These are phyloP conservation scores for Sinelater perroti DNA, from an alignment of 2,888 invertebrate species.

Conservation along the genomic window DNA sequence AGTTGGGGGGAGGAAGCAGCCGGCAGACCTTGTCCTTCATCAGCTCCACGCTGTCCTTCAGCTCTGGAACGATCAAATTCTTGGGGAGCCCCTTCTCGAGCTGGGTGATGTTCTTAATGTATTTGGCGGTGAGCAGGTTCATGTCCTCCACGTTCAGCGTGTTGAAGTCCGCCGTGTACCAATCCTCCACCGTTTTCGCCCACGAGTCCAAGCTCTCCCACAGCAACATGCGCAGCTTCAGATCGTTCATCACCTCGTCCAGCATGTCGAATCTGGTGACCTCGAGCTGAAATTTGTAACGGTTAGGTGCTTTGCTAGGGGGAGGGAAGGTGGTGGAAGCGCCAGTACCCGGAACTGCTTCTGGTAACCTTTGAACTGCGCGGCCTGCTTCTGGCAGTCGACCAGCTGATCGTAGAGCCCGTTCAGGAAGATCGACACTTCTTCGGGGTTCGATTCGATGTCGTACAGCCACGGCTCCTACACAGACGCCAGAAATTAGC, in stretches of 20 bases:
- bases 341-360: conserved; percentile 82
- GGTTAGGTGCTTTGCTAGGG: too few relatives aligned
- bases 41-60: conserved; percentile 79
- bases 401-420: conserved; percentile 71
- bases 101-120: conserved; percentile 76
- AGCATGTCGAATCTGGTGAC: conserved; percentile 83
- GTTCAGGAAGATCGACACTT: conserved; percentile 71
- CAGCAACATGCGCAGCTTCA: conserved; percentile 79
- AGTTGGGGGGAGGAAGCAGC: conserved; percentile 3
- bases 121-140: conserved; percentile 70
- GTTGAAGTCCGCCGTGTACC: conserved; percentile 72
- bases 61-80: conserved; percentile 79
- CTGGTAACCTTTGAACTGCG: conserved; percentile 81
- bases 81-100: conserved; percentile 85
- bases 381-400: conserved; percentile 73
- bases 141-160: conserved; percentile 79
- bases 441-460: conserved; percentile 73
- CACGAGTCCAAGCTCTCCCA: conserved; percentile 83
- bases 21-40: conserved; percentile 77
- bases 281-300: conserved; percentile 79
- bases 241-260: conserved; percentile 80
- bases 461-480: conserved; percentile 81
- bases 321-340: too few relatives aligned
- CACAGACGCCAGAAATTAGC: conserved; percentile 38
- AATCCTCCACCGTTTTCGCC: conserved; percentile 71